Evolutionary conservation across 2,797 vertebrate species (phyloP), one percentile per base, ranked within the genome.

Genomic region (Mus minutoides): DNA sequence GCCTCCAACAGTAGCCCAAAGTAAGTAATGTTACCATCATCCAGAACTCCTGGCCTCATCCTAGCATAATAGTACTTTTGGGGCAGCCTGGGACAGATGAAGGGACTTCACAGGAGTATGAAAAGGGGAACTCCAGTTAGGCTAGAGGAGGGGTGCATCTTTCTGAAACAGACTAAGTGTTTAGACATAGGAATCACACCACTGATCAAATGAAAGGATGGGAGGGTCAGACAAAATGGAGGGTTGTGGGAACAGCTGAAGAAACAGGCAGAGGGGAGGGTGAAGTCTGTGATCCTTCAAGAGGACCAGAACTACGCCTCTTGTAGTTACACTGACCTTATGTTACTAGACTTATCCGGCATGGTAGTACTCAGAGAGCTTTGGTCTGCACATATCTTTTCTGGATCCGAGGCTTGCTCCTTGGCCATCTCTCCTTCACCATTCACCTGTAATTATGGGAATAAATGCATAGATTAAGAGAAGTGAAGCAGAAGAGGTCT

Each of bases 351-450:
- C 75, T 99, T 98, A 94, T 99, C 99, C 89, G 98, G 98, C 96
- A 99, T 99, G 89, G 77, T 77, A 43, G 98, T 95, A 77, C 99
- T 99, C 78, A 99, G 96, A 0, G 99, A 99, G 97, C 99, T 99
- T 88, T 97, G 98, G 26, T 98, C 98, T 89, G 97, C 99, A 80
- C 99, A 99, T 54, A 99, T 98, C 97, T 99, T 99, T 94, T 99
- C 98, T n/a, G 99, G 97, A 92, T 99, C 99, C 77, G 99, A 96
- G 43, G 98, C 98, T 98, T 99, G 99, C 49, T 99, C 79, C 90
- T 98, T 99, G 85, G 99, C 99, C 97, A 99, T 98, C 85, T 99
- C 99, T 2, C 98, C n/a, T 82, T 98, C 98, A 0, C 98, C 97
- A 64, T 98, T 99, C 62, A 99, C 96, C 99, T 99, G n/a, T 4